Conservation (phyloP, 1,140 invertebrate genomes). For the Diuraphis noxia region DNA sequence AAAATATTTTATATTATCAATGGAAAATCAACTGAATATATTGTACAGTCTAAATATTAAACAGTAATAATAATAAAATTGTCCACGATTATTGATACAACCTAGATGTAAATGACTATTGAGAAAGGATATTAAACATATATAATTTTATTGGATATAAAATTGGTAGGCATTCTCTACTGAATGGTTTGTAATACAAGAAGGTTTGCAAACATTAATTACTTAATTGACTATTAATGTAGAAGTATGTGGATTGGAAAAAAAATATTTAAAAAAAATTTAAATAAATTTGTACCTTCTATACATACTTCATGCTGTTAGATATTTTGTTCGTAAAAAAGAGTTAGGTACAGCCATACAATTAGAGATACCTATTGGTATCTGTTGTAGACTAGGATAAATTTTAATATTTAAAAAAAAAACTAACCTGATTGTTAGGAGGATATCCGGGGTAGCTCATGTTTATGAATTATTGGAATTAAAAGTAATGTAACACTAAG, state of each 20-base stretch:
- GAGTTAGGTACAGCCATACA: background rate
- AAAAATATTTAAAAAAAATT: too few species aligned
- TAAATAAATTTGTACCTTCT: too few species aligned
- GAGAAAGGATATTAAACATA: too few species aligned
- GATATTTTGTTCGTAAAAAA: background rate
- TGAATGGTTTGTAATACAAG: background rate
- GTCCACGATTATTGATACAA: too few species aligned
- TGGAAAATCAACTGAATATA: too few species aligned
- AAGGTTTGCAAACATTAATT: background rate
- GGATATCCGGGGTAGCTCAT: constrained; percentile 56
- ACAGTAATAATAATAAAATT: too few species aligned
- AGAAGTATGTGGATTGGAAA: background rate
- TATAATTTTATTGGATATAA: background rate
- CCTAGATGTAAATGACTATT: too few species aligned
- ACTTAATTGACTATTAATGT: too few species aligned
- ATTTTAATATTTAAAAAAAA: constrained; percentile 34
- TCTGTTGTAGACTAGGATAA: background rate
- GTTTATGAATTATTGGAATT: background rate
- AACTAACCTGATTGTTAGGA: constrained; percentile 54
- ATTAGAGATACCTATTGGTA: background rate
- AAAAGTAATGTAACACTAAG: background rate
- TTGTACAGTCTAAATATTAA: too few species aligned
- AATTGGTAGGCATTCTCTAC: background rate
- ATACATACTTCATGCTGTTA: background rate
- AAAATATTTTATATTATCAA: too few species aligned